These are phyloP conservation scores for Pseudopleuronectes americanus DNA, from an alignment of 2,797 vertebrate genomes.

Conservation along the genomic window DNA sequence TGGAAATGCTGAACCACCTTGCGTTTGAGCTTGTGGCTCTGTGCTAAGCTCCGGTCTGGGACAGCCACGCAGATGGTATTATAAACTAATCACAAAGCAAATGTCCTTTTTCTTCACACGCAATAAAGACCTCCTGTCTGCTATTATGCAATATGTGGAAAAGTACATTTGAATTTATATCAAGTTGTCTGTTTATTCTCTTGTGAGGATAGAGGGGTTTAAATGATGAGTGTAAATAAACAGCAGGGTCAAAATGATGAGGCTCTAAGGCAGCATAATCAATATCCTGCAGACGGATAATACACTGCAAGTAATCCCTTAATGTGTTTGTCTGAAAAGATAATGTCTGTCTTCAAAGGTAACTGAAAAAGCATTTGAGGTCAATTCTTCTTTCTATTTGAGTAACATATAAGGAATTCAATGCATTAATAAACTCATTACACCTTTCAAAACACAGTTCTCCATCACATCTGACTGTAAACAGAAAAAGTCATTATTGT, in stretches of 20 bases:
- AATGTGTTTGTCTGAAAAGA: not conserved
- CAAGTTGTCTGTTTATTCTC: not conserved
- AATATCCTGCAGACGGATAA: not conserved
- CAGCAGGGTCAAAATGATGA: not conserved
- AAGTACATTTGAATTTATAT: not conserved
- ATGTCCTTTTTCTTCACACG: not conserved
- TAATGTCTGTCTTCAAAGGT: no score
- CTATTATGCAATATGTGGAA: not conserved
- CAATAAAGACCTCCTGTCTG: not conserved
- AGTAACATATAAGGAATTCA: not conserved
- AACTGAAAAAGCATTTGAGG: no score
- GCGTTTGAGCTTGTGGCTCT: not conserved
- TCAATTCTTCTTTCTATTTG: not conserved
- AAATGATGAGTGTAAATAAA: not conserved
- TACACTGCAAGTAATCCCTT: not conserved
- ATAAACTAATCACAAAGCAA: not conserved
- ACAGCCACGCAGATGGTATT: no score
- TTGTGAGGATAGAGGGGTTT: not conserved
- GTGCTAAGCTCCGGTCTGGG: not conserved
- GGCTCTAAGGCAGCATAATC: not conserved
- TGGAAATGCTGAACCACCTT: not conserved
- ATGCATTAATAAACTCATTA: not conserved
- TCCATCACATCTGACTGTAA: no score
- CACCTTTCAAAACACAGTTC: no score
- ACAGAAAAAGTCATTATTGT: no score